These are phyloP conservation scores for Dendronephthya gigantea DNA, from an alignment of 64 coral and sea anemone species.

Conservation along the genomic window DNA sequence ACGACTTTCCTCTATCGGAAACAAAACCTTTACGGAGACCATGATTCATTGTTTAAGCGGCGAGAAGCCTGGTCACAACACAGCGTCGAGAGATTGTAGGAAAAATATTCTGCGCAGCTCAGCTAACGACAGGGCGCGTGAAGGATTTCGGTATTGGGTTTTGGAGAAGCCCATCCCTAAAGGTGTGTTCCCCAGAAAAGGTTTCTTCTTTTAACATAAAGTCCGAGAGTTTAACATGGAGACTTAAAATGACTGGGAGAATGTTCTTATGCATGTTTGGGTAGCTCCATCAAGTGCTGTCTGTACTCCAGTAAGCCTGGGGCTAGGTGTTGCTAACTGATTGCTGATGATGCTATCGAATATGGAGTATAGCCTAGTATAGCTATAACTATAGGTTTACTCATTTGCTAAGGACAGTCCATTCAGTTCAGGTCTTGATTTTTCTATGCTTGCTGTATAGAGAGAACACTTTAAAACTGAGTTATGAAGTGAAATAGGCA, in stretches of 20 bases:
- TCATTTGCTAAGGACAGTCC: neutral
- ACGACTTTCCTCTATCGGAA: neutral
- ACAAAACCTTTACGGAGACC: neutral
- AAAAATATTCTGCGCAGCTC: neutral
- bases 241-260: too few species aligned
- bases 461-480: too few species aligned
- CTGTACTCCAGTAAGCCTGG: too few species aligned
- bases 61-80: neutral
- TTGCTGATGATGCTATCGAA: neutral
- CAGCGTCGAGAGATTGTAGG: neutral
- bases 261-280: too few species aligned
- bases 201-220: too few species aligned
- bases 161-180: neutral
- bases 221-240: too few species aligned
- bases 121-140: conserved; percentile 7
- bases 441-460: too few species aligned
- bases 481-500: too few species aligned
- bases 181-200: too few species aligned
- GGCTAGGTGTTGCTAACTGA: too few species aligned
- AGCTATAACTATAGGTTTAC: neutral
- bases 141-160: conserved; percentile 9
- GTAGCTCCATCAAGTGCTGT: too few species aligned
- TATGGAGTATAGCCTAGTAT: neutral
- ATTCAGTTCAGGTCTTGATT: too few species aligned
- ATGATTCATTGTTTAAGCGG: neutral